phyloP scores from a whole-genome alignment of 2,888 invertebrate genomes.

The Drosophila conformis region DNA sequence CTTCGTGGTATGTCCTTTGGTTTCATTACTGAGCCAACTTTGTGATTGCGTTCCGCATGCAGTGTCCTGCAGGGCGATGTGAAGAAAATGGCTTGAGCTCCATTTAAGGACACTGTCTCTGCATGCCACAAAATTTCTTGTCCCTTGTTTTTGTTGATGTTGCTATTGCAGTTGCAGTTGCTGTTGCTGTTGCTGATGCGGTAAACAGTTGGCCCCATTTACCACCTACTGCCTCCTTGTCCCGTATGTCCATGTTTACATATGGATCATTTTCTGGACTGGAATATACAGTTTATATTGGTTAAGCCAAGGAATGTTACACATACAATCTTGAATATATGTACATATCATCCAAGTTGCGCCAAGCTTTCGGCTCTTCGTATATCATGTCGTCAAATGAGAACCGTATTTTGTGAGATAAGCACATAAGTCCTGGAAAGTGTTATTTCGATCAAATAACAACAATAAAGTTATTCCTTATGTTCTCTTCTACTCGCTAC shows the following conservation, averaged over 20 bases:
- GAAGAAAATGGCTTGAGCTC: slow-evolving; percentile 6
- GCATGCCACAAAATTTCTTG: slow-evolving; percentile 37
- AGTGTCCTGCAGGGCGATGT: slow-evolving; percentile 15
- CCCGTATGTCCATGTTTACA: not conserved
- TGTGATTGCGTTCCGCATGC: slow-evolving; percentile 41
- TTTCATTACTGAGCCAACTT: slow-evolving; percentile 44
- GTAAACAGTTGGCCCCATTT: slow-evolving; percentile 62
- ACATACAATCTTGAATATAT: not conserved
- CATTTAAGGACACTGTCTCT: slow-evolving; percentile 19
- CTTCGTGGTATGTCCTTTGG: slow-evolving; percentile 25
- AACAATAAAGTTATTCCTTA: not conserved
- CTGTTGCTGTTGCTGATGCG: slow-evolving; percentile 43
- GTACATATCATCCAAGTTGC: not conserved
- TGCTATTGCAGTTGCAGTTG: slow-evolving; percentile 47
- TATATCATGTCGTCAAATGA: not conserved
- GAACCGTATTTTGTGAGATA: not conserved
- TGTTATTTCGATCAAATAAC: not conserved
- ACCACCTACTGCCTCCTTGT: not conserved
- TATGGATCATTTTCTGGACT: slow-evolving; percentile 17
- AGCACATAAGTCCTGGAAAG: not conserved
- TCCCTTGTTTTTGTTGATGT: slow-evolving; percentile 21
- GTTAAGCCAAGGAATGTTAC: not conserved
- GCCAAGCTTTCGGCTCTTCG: not conserved
- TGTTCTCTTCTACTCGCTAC: not conserved
- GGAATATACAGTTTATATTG: slow-evolving; percentile 1